Conservation (phyloP, 1,140 invertebrate species). For the Yoshiicerus persimilis region DNA sequence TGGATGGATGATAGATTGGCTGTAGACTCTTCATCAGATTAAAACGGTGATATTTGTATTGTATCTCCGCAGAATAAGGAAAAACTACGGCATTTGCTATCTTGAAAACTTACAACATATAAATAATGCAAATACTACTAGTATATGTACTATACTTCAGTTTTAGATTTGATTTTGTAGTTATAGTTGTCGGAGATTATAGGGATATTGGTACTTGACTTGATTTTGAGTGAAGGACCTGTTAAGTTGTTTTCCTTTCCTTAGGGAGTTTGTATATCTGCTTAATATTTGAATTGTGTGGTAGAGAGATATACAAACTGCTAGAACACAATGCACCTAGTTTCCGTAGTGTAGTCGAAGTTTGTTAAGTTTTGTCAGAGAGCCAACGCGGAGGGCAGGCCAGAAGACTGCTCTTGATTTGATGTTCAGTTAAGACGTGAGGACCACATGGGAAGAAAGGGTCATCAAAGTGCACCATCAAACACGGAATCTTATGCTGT, state of each 20-base stretch:
- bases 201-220: not conserved
- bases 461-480: conserved; percentile 18
- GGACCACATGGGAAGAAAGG: conserved; percentile 5
- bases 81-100: no score
- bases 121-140: no score
- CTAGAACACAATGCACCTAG: no score
- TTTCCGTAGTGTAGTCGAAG: no score
- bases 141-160: no score
- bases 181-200: no score
- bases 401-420: not conserved
- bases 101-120: no score
- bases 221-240: not conserved
- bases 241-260: not conserved
- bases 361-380: not conserved
- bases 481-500: not conserved
- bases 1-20: not conserved
- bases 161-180: no score
- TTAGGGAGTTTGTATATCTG: not conserved
- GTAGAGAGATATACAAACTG: no score
- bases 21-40: not conserved
- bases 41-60: not conserved
- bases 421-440: not conserved
- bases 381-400: not conserved
- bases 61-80: not conserved
- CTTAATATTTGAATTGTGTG: not conserved